A percentile compares a stretch with the other conserved stretches of the same genome.
These are phyloP conservation scores for Rhizomys pruinosus DNA, from an alignment of 2,113 vertebrate genomes.

Conservation along the genomic window DNA sequence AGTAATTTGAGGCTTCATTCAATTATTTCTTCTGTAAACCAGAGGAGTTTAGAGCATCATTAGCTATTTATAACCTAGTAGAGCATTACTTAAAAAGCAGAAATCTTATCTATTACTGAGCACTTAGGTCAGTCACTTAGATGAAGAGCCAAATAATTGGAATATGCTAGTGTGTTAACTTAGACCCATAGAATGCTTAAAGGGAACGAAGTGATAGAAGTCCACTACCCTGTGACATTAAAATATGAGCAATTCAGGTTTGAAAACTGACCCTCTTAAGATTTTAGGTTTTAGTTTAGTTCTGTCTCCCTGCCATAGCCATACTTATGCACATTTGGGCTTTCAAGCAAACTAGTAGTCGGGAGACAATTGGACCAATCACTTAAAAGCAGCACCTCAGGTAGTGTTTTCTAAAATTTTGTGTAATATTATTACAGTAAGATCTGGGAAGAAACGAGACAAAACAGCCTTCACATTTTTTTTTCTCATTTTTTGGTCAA, in stretches of 20 bases:
- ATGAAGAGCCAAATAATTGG: constrained; percentile 42
- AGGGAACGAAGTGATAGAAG: constrained; percentile 7
- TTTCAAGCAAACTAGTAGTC: neutral
- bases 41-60: constrained; percentile 75
- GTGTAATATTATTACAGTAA: neutral
- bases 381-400: neutral
- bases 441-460: neutral
- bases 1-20: constrained; percentile 82
- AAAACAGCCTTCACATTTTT: neutral
- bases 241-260: constrained; percentile 18
- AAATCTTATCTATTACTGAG: constrained; percentile 34
- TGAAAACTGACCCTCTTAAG: constrained; percentile 3
- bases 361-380: neutral
- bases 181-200: neutral
- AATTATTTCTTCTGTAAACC: constrained; percentile 83
- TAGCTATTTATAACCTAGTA: constrained; percentile 73
- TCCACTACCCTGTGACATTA: neutral
- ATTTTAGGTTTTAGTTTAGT: neutral
- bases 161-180: constrained; percentile 13
- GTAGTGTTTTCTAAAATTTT: neutral
- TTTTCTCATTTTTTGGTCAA: neutral
- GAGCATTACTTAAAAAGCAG: constrained; percentile 63
- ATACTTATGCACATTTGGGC: neutral
- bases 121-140: constrained; percentile 35
- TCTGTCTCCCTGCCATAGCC: too few relatives aligned